Evolutionary conservation across 1,140 invertebrate species (phyloP).

Genomic region (Tenebrio molitor): DNA sequence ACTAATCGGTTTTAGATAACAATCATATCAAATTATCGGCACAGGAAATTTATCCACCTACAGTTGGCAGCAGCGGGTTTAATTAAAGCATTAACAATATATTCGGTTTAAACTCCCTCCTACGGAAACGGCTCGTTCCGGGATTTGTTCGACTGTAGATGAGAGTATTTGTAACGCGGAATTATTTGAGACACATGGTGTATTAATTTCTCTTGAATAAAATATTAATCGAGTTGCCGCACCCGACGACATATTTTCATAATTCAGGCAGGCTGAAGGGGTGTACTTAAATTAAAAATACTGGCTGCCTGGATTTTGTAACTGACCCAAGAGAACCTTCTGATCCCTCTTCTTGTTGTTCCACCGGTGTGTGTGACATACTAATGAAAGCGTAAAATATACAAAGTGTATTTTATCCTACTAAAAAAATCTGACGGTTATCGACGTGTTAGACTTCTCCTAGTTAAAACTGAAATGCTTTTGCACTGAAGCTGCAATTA

Average conservation of each 20-base stretch:
- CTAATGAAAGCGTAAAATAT: constrained; percentile 12
- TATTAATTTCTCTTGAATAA: too few relatives aligned
- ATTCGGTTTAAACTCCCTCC: too few relatives aligned
- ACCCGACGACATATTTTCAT: constrained; percentile 15
- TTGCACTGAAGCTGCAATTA: background rate
- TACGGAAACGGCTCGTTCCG: too few relatives aligned
- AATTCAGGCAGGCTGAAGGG: background rate
- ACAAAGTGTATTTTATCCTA: constrained; percentile 1
- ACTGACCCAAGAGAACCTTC: background rate
- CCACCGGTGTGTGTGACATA: background rate
- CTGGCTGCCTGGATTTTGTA: background rate
- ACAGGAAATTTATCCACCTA: background rate
- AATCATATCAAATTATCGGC: background rate
- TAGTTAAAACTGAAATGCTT: background rate
- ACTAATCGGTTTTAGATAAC: constrained; percentile 8
- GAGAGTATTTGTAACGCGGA: too few relatives aligned
- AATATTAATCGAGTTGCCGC: too few relatives aligned
- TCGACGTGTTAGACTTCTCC: too few relatives aligned
- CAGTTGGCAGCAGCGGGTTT: background rate
- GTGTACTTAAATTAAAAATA: constrained; percentile 21
- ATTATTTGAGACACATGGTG: too few relatives aligned
- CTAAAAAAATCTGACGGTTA: too few relatives aligned
- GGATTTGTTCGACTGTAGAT: too few relatives aligned
- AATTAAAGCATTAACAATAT: background rate
- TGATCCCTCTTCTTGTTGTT: background rate